Evolutionary conservation across 2,113 vertebrate genomes (phyloP).

Genomic region (Poicephalus gulielmi): DNA sequence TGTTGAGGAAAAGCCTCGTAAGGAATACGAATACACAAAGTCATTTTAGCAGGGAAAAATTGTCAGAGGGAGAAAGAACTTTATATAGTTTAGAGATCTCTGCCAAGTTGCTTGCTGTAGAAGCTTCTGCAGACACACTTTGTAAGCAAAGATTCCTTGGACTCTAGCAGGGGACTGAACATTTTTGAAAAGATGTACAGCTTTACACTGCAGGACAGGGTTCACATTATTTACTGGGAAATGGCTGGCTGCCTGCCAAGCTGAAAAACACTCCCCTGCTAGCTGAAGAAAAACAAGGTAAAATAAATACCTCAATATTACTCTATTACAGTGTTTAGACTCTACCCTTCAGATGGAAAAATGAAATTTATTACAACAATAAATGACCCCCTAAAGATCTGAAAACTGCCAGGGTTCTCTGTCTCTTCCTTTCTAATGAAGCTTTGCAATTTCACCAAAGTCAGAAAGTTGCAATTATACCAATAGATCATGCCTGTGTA

Average conservation of each 20-base stretch:
- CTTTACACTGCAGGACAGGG: not conserved
- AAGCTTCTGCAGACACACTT: not conserved
- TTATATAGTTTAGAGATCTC: not conserved
- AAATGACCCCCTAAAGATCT: slow-evolving; percentile 8
- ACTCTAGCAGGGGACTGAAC: not conserved
- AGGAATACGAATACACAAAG: not conserved
- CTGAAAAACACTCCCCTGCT: slow-evolving; percentile 18
- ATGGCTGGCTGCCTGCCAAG: slow-evolving; percentile 14
- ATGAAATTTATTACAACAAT: slow-evolving; percentile 21
- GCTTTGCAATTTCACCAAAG: slow-evolving; percentile 18
- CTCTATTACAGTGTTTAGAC: slow-evolving; percentile 15
- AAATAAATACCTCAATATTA: slow-evolving; percentile 35
- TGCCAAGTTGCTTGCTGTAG: not conserved
- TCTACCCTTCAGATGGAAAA: slow-evolving; percentile 23
- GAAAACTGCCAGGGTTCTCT: not conserved
- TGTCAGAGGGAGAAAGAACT: not conserved
- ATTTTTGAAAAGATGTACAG: slow-evolving; percentile 25
- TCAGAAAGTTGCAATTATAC: slow-evolving; percentile 31
- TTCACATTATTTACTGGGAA: slow-evolving; percentile 36
- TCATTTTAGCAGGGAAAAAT: not conserved
- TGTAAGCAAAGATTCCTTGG: not conserved
- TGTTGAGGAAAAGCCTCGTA: not conserved
- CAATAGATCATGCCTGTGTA: slow-evolving; percentile 18
- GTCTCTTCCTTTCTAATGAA: not conserved
- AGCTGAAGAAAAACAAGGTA: not conserved